These are phyloP conservation scores for Drosophila pandora DNA, from an alignment of 1,140 invertebrate species.

Conservation along the genomic window DNA sequence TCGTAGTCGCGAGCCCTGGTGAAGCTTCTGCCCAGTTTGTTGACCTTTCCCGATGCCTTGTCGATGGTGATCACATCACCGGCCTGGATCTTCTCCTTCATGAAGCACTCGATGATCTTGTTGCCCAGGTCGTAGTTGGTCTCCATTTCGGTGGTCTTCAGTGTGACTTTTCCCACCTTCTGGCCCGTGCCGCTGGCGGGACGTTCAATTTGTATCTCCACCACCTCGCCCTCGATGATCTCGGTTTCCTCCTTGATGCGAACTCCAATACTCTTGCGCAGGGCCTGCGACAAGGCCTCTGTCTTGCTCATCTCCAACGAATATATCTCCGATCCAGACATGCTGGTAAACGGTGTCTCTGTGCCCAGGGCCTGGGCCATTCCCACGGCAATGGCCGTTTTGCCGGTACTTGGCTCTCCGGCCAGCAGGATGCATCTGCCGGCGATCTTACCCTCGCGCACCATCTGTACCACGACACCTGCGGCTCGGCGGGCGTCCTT, in stretches of 20 bases:
- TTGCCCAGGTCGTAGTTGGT: conserved; percentile 99
- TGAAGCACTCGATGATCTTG: conserved; percentile 99
- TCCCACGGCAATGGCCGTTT: conserved; percentile 98
- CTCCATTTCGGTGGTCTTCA: conserved; percentile 99
- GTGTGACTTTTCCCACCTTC: conserved; percentile 95
- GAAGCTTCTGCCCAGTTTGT: conserved; percentile 96
- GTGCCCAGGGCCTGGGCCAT: conserved; percentile 96
- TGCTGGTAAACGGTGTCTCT: conserved; percentile 99
- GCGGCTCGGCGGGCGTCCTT: conserved; percentile 94
- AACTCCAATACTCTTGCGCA: conserved; percentile 98
- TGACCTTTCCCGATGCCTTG: conserved; percentile 99
- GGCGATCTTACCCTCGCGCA: conserved; percentile 99
- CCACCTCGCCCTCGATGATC: conserved; percentile 99
- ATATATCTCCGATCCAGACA: conserved; percentile 98
- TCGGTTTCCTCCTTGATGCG: conserved; percentile 99
- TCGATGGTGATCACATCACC: conserved; percentile 99
- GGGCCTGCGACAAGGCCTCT: conserved; percentile 98
- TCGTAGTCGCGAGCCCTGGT: conserved; percentile 98
- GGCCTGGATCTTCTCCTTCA: conserved; percentile 98
- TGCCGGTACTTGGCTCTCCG: conserved; percentile 98
- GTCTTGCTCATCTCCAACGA: conserved; percentile 99
- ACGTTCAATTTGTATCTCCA: conserved; percentile 98
- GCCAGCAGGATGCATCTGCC: conserved; percentile 97
- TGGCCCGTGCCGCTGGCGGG: conserved; percentile 95
- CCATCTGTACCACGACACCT: conserved; percentile 98